Base-by-base conservation (phyloP, 2,113 vertebrate genomes). In the Equus quagga region DNA sequence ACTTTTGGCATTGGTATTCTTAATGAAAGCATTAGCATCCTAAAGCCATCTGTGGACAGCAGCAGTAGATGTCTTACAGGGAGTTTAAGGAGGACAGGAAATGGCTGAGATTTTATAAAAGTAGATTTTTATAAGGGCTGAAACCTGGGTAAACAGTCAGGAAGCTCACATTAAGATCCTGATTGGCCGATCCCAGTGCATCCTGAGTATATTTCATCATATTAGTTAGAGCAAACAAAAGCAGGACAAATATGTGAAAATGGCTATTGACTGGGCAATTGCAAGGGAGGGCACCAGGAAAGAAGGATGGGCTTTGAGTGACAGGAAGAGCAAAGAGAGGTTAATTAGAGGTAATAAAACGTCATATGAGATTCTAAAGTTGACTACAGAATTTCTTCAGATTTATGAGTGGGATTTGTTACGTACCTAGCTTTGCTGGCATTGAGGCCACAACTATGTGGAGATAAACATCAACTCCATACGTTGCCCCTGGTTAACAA, bases 321-420 rank as follows among this genome's bases (percentile, higher is more conserved):
- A 83, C n/a, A 96, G 21, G 41, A 88, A 91, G 80, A 88, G 21
- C 17, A 84, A 87, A 88, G 26, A 85, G n/a, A 81, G 1, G 4
- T 64, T 91, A 95, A 6, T 2, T 94, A 70, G 17, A 62, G 21
- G 26, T 67, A 96, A 84, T 72, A 73, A 83, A 84, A 67, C 13
- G 15, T 96, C 19, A 84, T 33, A 60, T 72, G 18, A 85, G 62
- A 64, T 78, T 95, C 62, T 97, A 85, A 82, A 89, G 24, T 73
- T 96, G 60, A 60, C 41, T 51, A 12, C 18, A 94, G 31, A 72
- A 58, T 89, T 89, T 92, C 28, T 89, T 78, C 33, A 64, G 36
- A 72, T 84, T 95, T 79, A 46, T 94, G 44, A 64, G 41, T 89
- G 31, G 44, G 24, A 51, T 78, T 95, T 89, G 9, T 62, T 73